Evolutionary conservation across 1,140 invertebrate species (phyloP), one percentile per base, ranked within the genome.

Genomic region (Odontomachus brunneus): DNA sequence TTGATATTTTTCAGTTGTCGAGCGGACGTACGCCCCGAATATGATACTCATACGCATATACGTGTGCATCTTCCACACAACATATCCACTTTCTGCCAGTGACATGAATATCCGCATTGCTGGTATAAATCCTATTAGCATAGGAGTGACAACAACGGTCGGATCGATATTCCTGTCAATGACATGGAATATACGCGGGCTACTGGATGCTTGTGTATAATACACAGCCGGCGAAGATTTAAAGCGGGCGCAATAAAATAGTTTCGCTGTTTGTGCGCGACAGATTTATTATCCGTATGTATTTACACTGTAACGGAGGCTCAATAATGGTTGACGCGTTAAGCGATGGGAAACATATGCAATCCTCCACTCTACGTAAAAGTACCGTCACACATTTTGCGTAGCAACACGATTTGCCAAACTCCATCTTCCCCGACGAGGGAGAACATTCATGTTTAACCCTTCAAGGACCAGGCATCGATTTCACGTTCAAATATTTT

Each of bases 81-180:
- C 48, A n/a, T 53, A 63, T 44, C 15, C 60, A 53, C 26, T 76
- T 69, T 80, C 75, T 80, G 75, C 29, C 22, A 59, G 22, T 80
- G 75, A 48, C 65, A 44, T 80, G 65, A 71, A 80, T 80, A 48
- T 80, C 65, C 65, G 24, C 53, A 59, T 57, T 71, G 67, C 51
- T 22, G 33, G 65, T 51, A 71, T 69, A 69, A 29, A 59, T 80
- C 51, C 17, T 80, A 71, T 80, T 80, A 80, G 75, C 53, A 71
- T 80, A 80, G 51, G 44, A 80, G 75, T 80, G 65, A 80, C 75
- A 80, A 80, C 65, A 71, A 80, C 65, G 65, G 75, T 17, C 17
- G 65, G 65, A 80, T 80, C 75, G 65, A 80, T 80, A 80, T 11
- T 57, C n/a, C 65, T 80, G 75, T 59, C 75, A 80, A 80, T 80